A percentile compares a stretch with the other conserved stretches of the same genome.
Evolutionary conservation across 2,888 invertebrate genomes (phyloP).

Genomic region (Epinotia demarniana): DNA sequence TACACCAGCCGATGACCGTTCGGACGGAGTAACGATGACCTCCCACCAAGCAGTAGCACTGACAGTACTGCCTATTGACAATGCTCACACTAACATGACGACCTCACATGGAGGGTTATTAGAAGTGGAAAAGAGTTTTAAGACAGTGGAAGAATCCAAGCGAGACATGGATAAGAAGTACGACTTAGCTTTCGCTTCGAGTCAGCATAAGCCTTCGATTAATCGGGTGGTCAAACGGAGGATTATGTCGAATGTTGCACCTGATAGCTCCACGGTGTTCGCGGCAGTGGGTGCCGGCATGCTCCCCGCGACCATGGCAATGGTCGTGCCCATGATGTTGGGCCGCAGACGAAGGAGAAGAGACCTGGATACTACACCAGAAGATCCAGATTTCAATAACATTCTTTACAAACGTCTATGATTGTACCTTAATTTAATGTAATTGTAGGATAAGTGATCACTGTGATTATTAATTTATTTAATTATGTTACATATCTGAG

Average conservation of each 20-base stretch:
- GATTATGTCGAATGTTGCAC: constrained; percentile 66
- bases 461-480: constrained; percentile 50
- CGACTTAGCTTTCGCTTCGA: constrained; percentile 65
- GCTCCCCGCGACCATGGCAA: constrained; percentile 92
- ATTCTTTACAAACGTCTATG: constrained; percentile 58
- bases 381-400: constrained; percentile 58
- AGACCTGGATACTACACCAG: constrained; percentile 53
- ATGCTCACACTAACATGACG: constrained; percentile 86
- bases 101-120: constrained; percentile 89
- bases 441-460: constrained; percentile 42
- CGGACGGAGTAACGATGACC: constrained; percentile 66
- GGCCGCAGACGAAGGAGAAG: constrained; percentile 75
- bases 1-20: constrained; percentile 59
- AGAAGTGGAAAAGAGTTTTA: constrained; percentile 89
- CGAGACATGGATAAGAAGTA: constrained; percentile 72
- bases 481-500: constrained; percentile 8
- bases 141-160: constrained; percentile 87
- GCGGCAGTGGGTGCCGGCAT: constrained; percentile 92
- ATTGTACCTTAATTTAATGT: constrained; percentile 23
- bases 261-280: constrained; percentile 86
- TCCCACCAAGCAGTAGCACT: constrained; percentile 85
- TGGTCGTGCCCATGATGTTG: constrained; percentile 91
- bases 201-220: constrained; percentile 64
- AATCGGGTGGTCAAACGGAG: constrained; percentile 68
- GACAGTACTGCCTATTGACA: constrained; percentile 90